Evolutionary conservation across 2,113 vertebrate genomes (phyloP).

Genomic region (Petromus typicus): DNA sequence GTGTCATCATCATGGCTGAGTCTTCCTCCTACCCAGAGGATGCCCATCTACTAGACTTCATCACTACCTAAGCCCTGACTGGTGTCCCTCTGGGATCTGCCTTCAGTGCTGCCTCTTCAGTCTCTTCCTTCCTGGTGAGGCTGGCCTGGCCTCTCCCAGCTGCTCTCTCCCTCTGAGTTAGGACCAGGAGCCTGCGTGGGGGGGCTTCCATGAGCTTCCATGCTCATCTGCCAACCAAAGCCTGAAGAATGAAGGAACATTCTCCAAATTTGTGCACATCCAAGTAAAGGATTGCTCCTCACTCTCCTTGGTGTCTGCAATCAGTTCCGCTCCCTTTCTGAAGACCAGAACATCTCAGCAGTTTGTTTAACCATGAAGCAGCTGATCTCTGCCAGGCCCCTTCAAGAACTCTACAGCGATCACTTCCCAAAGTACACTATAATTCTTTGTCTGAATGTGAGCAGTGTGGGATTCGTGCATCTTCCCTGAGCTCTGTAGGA

Average conservation of each 20-base stretch:
- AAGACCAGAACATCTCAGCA: not conserved
- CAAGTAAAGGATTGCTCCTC: not conserved
- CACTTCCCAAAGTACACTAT: not conserved
- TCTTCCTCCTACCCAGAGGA: not conserved
- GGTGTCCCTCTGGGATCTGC: not conserved
- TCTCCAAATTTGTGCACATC: not conserved
- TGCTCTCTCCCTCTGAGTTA: not conserved
- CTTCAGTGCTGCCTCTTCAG: not conserved
- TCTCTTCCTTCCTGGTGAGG: not conserved
- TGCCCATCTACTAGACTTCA: not conserved
- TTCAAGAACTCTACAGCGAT: not conserved
- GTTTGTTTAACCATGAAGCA: not conserved
- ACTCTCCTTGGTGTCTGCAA: not conserved
- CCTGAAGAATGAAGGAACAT: not conserved
- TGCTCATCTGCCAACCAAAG: not conserved
- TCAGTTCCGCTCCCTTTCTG: not conserved
- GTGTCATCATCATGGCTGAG: not conserved
- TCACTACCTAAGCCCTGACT: not conserved
- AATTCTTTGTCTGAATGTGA: not conserved
- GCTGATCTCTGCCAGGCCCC: not conserved
- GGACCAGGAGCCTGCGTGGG: not conserved
- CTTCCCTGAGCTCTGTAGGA: not conserved
- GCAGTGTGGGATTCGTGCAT: not conserved
- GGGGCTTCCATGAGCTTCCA: fast-evolving
- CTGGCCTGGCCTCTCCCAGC: not conserved